A percentile compares a stretch with the other conserved stretches of the same genome.
Evolutionary conservation across 2,888 invertebrate species (phyloP).

Genomic region (Drosophila neotestacea): DNA sequence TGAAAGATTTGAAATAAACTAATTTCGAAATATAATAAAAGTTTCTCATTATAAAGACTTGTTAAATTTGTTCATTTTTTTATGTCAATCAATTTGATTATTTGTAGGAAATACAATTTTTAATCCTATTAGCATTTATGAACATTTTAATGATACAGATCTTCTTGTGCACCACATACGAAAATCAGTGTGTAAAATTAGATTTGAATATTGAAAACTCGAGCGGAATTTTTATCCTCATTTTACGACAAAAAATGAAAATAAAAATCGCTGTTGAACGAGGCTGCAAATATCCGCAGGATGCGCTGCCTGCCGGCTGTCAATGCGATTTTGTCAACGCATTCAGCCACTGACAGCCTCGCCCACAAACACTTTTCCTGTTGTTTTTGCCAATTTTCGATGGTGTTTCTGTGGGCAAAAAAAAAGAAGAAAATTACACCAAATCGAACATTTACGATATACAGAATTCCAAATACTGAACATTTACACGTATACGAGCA

Average conservation of each 20-base stretch:
- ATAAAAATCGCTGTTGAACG: conserved; percentile 12
- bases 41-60: background rate
- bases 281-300: conserved; percentile 71
- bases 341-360: conserved; percentile 52
- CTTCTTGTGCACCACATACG: background rate
- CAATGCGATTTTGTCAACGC: conserved; percentile 73
- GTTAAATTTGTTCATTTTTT: background rate
- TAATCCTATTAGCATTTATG: conserved; percentile 20
- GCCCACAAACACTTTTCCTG: conserved; percentile 37
- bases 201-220: conserved; percentile 18
- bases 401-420: conserved; percentile 10
- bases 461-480: conserved; percentile 5
- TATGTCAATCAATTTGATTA: conserved; percentile 10
- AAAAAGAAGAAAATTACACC: conserved; percentile 16
- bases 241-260: conserved; percentile 6
- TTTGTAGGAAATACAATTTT: conserved; percentile 9
- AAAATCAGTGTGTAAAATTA: conserved; percentile 9
- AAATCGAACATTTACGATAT: conserved; percentile 26
- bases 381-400: conserved; percentile 43
- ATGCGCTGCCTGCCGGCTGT: conserved; percentile 57
- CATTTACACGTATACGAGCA: conserved; percentile 4
- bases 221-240: background rate
- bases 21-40: background rate
- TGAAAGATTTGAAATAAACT: background rate
- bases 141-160: conserved; percentile 18